Conservation (phyloP, 2,797 vertebrate genomes). For the Sciurus vulgaris region DNA sequence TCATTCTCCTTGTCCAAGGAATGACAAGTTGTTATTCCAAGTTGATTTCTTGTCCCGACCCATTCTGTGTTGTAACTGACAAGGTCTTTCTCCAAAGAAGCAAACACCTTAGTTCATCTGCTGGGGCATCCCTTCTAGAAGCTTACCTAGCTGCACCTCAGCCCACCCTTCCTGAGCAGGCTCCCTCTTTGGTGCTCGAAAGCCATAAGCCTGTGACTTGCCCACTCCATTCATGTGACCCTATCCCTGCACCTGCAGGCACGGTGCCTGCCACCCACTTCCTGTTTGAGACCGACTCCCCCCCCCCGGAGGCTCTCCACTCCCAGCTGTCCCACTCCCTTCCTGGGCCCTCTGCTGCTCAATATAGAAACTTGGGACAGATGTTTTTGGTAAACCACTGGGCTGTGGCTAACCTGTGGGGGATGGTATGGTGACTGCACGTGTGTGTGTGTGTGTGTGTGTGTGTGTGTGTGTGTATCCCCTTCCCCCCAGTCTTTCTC, state of each 20-base stretch:
- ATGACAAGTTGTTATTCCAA: not conserved
- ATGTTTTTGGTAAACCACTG: constrained; percentile 67
- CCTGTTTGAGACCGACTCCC: constrained; percentile 36
- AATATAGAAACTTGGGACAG: constrained; percentile 25
- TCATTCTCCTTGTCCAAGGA: not conserved
- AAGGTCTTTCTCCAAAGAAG: constrained; percentile 46
- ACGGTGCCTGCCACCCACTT: not conserved
- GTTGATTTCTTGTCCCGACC: not conserved
- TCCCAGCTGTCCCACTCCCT: not conserved
- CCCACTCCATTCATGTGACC: not conserved
- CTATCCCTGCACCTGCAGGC: constrained; percentile 51
- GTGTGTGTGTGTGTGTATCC: not conserved
- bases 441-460: not conserved
- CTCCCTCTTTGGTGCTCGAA: not conserved
- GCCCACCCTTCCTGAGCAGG: not conserved
- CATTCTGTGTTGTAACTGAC: not conserved
- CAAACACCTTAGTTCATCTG: not conserved
- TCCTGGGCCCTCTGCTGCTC: not conserved
- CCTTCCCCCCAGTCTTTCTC: not conserved
- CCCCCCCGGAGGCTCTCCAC: not conserved
- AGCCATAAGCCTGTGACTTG: not conserved
- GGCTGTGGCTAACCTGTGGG: constrained; percentile 54
- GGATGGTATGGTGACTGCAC: not conserved
- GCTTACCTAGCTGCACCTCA: not conserved
- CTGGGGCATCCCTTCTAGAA: not conserved